Conservation (phyloP, 2,888 invertebrate genomes). For the Pandemis cinnamomeana region DNA sequence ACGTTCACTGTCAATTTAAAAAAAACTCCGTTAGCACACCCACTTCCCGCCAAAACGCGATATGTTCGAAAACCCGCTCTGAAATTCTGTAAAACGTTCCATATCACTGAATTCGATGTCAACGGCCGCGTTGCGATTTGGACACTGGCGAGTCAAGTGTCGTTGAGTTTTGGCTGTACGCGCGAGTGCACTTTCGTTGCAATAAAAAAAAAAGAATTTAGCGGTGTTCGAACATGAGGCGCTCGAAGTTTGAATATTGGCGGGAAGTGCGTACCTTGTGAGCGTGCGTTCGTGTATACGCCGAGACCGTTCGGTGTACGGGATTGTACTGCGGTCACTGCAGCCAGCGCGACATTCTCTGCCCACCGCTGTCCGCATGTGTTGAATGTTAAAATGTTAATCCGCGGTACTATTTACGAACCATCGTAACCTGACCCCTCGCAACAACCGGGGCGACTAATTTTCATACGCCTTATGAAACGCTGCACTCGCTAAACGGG, state of each 20-base stretch:
- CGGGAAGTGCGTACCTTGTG: conserved; percentile 78
- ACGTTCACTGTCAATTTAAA: conserved; percentile 68
- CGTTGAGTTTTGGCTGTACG: conserved; percentile 70
- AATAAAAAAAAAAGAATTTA: conserved; percentile 64
- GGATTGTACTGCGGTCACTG: conserved; percentile 75
- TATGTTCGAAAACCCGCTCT: conserved; percentile 64
- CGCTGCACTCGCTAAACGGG: conserved; percentile 20
- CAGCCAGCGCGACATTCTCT: conserved; percentile 65
- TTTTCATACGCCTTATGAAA: conserved; percentile 28
- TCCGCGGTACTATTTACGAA: conserved; percentile 66
- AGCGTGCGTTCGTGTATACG: conserved; percentile 73
- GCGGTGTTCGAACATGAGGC: conserved; percentile 57
- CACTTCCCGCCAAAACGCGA: conserved; percentile 71
- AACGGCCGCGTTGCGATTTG: conserved; percentile 77
- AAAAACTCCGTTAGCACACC: conserved; percentile 63
- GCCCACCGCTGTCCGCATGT: conserved; percentile 72
- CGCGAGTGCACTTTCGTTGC: conserved; percentile 73
- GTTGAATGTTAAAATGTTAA: conserved; percentile 64
- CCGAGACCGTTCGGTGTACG: conserved; percentile 76
- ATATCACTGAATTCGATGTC: conserved; percentile 67
- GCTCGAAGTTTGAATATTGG: conserved; percentile 72
- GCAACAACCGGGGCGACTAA: conserved; percentile 41
- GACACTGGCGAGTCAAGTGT: conserved; percentile 70
- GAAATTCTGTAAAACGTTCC: conserved; percentile 58
- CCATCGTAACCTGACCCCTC: conserved; percentile 57